phyloP scores from a whole-genome alignment of 1,140 invertebrate genomes.

The Acromyrmex echinatior region DNA sequence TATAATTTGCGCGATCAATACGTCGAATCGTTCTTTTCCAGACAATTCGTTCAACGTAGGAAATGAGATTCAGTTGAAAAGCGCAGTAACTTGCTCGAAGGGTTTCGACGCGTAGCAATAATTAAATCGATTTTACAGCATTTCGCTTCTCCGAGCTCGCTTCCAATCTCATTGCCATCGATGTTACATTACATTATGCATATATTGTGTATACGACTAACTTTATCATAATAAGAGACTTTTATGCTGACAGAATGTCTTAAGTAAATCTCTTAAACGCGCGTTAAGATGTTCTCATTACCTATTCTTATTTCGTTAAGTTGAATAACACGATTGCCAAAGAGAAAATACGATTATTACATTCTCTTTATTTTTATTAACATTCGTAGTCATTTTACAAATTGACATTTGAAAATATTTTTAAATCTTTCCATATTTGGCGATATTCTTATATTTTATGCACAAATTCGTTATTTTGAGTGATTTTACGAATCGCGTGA shows the following conservation, averaged over 20 bases:
- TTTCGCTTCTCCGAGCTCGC: constrained; percentile 1
- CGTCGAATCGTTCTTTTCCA: constrained; percentile 25
- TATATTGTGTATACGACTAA: constrained; percentile 42
- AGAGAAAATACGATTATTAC: not conserved
- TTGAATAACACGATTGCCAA: constrained; percentile 67
- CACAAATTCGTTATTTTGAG: not conserved
- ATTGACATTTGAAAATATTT: not conserved
- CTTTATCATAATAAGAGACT: constrained; percentile 71
- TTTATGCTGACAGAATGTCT: constrained; percentile 66
- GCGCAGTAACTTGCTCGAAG: constrained; percentile 40
- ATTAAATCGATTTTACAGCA: constrained; percentile 56
- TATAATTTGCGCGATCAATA: constrained; percentile 48
- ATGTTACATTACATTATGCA: constrained; percentile 1
- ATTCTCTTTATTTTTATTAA: constrained; percentile 37
- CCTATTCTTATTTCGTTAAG: constrained; percentile 30
- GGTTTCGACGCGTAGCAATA: constrained; percentile 12
- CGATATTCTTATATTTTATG: not conserved
- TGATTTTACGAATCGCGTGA: not conserved
- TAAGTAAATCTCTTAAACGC: constrained; percentile 67
- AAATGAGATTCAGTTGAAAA: constrained; percentile 28
- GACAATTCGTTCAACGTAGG: constrained; percentile 11
- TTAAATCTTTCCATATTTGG: not conserved
- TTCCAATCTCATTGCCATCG: not conserved
- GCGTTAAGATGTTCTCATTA: constrained; percentile 11
- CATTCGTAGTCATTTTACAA: not conserved